Base-by-base conservation (phyloP, 2,113 vertebrate genomes). In the Psophia crepitans region DNA sequence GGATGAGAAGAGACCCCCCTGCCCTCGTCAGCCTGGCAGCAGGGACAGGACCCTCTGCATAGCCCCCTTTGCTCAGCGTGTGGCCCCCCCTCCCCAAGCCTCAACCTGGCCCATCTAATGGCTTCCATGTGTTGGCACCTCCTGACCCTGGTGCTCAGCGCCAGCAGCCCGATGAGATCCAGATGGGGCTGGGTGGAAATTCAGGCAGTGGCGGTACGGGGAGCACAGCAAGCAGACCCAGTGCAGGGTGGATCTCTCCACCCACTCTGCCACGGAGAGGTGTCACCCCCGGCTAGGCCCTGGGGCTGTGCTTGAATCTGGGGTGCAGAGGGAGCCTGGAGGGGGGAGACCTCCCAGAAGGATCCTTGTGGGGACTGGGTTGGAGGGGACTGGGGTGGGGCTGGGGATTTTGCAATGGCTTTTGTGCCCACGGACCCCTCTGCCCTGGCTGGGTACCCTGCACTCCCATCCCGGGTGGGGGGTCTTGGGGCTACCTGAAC, bases 41-140 rank as follows among this genome's bases (percentile, higher is more conserved):
- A 13, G 49, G 56, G 41, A 58, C 68, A 37, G 41, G 89, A 73
- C 58, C 88, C 86, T 90, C 75, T 78, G 65, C 83, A 87, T 68
- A 96, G 76, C 43, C 68, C 83, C 32, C 23, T 13, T 89, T 0
- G 0, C 49, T 90, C n/a, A 1, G 46, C 69, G 41, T 84, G 80
- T 78, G 64, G 73, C 77, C 94, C 91, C 91, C n/a, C 77, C 73
- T 77, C 49, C 91, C 64, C 0, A 0, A 4, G 7, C 57, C 70
- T 94, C 56, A 0, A 44, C 56, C 27, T 2, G 0, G 80, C 53
- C 92, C 66, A 71, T 74, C 56, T 95, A 93, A 95, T 90, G 46
- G 12, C 27, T 96, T 95, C 96, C 96, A 95, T 93, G 54, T 96
- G 96, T 94, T 96, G 93, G 92, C 88, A 92, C 60, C 85, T 88